A percentile compares a stretch with the other conserved stretches of the same genome.
Evolutionary conservation across 2,797 vertebrate species (phyloP).

Genomic region (Helostoma temminkii): DNA sequence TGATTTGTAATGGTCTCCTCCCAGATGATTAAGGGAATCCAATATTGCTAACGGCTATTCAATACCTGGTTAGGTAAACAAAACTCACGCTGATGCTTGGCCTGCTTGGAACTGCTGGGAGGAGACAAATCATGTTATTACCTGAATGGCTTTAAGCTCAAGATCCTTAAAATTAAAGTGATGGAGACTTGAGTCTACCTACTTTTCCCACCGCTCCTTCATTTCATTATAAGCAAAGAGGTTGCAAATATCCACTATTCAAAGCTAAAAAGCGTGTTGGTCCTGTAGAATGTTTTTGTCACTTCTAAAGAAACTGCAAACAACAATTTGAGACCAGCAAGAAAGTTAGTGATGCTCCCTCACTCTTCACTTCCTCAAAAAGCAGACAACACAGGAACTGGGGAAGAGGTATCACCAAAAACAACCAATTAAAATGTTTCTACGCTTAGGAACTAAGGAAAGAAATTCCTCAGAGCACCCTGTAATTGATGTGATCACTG

Average conservation of each 20-base stretch:
- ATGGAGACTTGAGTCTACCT: neutral
- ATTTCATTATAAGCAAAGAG: neutral
- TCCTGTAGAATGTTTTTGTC: neutral
- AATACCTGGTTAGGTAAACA: constrained; percentile 39
- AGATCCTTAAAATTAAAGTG: neutral
- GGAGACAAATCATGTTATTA: constrained; percentile 11
- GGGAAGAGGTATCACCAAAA: neutral
- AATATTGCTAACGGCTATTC: constrained; percentile 45
- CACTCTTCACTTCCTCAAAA: neutral
- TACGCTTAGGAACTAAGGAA: constrained; percentile 5
- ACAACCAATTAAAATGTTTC: constrained; percentile 23
- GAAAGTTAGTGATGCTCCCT: neutral
- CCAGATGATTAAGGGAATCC: constrained; percentile 51
- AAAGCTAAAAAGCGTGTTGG: neutral
- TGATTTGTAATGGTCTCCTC: constrained; percentile 47
- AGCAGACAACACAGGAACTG: neutral
- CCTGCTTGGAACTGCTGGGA: neutral
- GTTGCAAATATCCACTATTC: neutral
- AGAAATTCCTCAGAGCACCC: constrained; percentile 29
- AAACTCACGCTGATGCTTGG: neutral
- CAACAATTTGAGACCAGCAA: neutral
- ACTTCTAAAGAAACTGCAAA: neutral
- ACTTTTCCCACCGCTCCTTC: neutral
- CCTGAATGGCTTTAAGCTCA: neutral
- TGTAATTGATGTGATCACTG: constrained; percentile 35